Percentiles rank a stretch among this genome's conserved stretches.
Evolutionary conservation across 2,113 vertebrate species (phyloP).

Genomic region (Galemys pyrenaicus): DNA sequence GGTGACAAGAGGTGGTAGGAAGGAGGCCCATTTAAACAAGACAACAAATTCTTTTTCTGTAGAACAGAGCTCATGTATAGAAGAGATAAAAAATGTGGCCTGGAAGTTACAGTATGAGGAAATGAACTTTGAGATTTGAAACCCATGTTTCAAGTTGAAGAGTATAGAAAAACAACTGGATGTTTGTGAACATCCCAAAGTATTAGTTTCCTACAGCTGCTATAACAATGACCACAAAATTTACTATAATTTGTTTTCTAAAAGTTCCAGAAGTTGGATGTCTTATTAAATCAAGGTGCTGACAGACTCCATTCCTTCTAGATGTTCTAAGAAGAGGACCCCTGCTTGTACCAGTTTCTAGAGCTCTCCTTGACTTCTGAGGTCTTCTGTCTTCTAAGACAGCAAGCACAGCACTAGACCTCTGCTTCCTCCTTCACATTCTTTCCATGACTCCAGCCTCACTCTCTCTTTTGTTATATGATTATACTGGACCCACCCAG

Average conservation of each 20-base stretch:
- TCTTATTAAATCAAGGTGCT: background rate
- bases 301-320: background rate
- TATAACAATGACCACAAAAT: background rate
- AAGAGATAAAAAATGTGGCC: background rate
- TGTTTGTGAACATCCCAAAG: no score
- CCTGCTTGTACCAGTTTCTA: background rate
- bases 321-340: background rate
- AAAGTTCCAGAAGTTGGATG: background rate
- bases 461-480: background rate
- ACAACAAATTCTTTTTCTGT: background rate
- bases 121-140: background rate
- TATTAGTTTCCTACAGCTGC: background rate
- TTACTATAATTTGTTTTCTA: background rate
- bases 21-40: background rate
- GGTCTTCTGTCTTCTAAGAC: background rate
- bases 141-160: background rate
- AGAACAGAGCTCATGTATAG: background rate
- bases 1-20: background rate
- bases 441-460: background rate
- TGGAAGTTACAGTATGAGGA: background rate
- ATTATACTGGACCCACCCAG: background rate
- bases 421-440: background rate
- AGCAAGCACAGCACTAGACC: fast-evolving
- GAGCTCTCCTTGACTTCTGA: no score
- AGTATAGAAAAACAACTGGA: fast-evolving